These are phyloP conservation scores for Siphamia tubifer DNA, from an alignment of 2,113 vertebrate species.

Conservation along the genomic window DNA sequence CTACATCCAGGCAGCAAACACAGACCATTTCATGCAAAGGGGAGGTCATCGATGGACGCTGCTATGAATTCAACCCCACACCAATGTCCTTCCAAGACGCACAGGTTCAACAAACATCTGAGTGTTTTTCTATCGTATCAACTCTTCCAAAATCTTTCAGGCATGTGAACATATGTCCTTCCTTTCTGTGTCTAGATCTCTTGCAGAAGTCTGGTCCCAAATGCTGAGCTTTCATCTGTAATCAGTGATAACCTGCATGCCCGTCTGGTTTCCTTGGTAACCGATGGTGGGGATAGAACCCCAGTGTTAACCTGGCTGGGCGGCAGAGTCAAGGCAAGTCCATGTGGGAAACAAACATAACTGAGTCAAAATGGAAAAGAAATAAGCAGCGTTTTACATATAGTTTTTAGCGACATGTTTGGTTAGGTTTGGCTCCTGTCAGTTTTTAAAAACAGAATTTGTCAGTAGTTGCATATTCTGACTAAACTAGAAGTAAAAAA, in stretches of 20 bases:
- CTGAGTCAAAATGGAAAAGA: not conserved
- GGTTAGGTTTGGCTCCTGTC: no score
- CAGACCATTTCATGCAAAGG: conserved; percentile 48
- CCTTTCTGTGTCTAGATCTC: conserved; percentile 27
- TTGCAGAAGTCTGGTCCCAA: conserved; percentile 52
- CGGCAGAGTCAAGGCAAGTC: conserved; percentile 63
- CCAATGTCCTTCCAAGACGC: conserved; percentile 67
- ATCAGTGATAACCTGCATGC: conserved; percentile 60
- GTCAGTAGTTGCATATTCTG: no score
- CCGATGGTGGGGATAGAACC: conserved; percentile 32
- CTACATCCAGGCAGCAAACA: not conserved
- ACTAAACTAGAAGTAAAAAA: no score
- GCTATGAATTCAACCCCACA: conserved; percentile 68
- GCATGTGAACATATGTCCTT: not conserved
- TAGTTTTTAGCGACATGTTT: not conserved
- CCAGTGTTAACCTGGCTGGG: conserved; percentile 75
- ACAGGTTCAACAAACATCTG: conserved; percentile 56
- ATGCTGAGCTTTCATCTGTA: conserved; percentile 69
- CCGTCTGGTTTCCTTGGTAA: conserved; percentile 68
- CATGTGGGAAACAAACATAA: not conserved
- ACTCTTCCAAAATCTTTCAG: not conserved
- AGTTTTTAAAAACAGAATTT: no score
- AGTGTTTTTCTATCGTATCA: not conserved
- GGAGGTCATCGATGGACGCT: conserved; percentile 60
- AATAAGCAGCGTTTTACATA: not conserved